phyloP scores from a whole-genome alignment of 2,797 vertebrate genomes.

The Sarcophilus harrisii region DNA sequence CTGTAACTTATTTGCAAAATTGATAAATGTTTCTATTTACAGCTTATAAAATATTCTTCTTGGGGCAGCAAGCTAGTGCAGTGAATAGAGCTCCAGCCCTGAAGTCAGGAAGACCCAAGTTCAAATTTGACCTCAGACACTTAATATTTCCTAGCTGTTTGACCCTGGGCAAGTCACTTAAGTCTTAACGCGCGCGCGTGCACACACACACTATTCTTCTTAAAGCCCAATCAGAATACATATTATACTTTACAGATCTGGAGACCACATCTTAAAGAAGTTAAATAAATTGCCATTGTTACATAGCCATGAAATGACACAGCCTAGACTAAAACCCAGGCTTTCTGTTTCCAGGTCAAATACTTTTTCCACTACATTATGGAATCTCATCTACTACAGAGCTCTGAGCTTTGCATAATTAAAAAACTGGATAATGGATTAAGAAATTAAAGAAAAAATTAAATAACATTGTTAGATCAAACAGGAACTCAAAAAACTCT shows the following conservation, averaged over 20 bases:
- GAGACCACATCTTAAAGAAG: not conserved
- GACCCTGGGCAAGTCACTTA: too few species aligned
- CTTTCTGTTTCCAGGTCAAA: not conserved
- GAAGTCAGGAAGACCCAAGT: too few species aligned
- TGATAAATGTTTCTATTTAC: not conserved
- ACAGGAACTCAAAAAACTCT: not conserved
- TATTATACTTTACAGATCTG: not conserved
- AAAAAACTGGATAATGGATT: not conserved
- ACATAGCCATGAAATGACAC: not conserved
- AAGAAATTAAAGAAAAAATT: not conserved
- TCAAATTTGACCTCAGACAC: too few species aligned
- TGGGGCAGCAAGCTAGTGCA: not conserved
- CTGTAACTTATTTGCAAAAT: not conserved
- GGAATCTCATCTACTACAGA: not conserved
- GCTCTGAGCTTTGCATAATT: not conserved
- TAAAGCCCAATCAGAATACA: not conserved
- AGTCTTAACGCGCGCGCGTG: too few species aligned
- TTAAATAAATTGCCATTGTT: not conserved
- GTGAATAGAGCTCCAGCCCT: not conserved
- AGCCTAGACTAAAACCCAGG: not conserved
- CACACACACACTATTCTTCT: not conserved
- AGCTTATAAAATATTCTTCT: not conserved
- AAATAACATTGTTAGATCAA: not conserved
- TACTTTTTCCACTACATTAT: not conserved
- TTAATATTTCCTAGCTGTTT: too few species aligned